These are phyloP conservation scores for Trogon melanurus DNA, from an alignment of 2,113 vertebrate genomes.

Conservation along the genomic window DNA sequence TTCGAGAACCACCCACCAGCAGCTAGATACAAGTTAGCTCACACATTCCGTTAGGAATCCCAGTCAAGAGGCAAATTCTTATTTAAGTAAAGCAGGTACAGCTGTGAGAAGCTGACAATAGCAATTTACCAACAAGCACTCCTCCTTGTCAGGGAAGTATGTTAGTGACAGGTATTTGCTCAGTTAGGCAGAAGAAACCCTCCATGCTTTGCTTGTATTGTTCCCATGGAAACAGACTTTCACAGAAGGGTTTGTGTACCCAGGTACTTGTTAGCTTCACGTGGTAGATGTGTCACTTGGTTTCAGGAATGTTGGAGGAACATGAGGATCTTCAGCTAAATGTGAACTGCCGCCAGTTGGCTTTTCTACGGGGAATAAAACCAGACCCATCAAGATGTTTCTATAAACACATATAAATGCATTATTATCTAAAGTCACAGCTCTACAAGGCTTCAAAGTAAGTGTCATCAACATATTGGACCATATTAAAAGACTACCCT, in stretches of 20 bases:
- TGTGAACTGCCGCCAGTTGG: neutral
- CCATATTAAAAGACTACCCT: neutral
- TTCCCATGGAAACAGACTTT: neutral
- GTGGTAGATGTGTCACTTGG: neutral
- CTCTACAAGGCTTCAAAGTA: neutral
- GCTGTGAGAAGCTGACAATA: neutral
- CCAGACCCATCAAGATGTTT: neutral
- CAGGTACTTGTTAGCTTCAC: neutral
- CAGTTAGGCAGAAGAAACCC: neutral
- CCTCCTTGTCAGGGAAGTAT: neutral
- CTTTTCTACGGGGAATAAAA: slow-evolving; percentile 52
- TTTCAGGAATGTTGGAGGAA: neutral
- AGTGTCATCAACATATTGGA: neutral
- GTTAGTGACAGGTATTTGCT: neutral
- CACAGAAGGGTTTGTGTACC: neutral
- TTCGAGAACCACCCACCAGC: neutral
- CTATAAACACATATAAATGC: neutral
- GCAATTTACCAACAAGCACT: neutral
- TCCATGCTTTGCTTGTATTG: neutral
- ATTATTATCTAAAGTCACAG: neutral
- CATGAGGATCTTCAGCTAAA: neutral
- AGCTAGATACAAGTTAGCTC: neutral
- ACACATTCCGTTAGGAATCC: neutral
- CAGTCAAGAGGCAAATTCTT: neutral
- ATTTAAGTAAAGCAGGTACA: neutral